phyloP scores from a whole-genome alignment of 2,113 vertebrate genomes.

The Gobio gobio region DNA sequence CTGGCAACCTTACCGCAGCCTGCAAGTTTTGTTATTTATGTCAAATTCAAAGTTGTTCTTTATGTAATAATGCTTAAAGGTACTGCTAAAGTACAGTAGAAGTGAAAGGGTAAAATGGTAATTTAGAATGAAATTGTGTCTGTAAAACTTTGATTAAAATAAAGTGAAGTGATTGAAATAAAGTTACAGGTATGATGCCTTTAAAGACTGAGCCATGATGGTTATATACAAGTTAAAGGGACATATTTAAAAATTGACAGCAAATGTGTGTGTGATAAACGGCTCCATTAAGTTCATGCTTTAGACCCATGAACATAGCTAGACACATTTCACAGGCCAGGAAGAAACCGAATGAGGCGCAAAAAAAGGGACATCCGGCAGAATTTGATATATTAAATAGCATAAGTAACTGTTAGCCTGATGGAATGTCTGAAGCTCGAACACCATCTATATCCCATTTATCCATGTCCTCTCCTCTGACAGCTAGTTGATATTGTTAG shows the following conservation, averaged over 20 bases:
- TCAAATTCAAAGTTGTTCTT: conserved; percentile 1
- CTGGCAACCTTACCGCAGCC: background rate
- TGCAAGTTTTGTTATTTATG: background rate
- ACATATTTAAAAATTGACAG: background rate
- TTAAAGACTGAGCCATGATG: background rate
- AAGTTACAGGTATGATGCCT: background rate
- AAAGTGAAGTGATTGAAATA: background rate
- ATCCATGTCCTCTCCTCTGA: background rate
- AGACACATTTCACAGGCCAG: background rate
- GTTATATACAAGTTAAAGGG: background rate
- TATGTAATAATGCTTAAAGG: background rate
- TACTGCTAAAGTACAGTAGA: background rate
- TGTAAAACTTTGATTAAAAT: background rate
- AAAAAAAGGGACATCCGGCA: conserved; percentile 1
- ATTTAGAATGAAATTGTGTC: background rate
- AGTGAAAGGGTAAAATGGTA: background rate
- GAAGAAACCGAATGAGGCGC: background rate
- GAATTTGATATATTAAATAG: conserved; percentile 9
- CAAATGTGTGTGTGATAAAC: background rate
- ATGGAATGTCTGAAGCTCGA: background rate
- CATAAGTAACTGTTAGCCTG: conserved; percentile 10
- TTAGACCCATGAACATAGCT: conserved; percentile 5
- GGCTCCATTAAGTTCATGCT: conserved; percentile 24
- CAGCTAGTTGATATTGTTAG: background rate
- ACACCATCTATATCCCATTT: conserved; percentile 10